These are phyloP conservation scores for Scaptomyza hsui DNA, from an alignment of 1,140 invertebrate species.

Conservation along the genomic window DNA sequence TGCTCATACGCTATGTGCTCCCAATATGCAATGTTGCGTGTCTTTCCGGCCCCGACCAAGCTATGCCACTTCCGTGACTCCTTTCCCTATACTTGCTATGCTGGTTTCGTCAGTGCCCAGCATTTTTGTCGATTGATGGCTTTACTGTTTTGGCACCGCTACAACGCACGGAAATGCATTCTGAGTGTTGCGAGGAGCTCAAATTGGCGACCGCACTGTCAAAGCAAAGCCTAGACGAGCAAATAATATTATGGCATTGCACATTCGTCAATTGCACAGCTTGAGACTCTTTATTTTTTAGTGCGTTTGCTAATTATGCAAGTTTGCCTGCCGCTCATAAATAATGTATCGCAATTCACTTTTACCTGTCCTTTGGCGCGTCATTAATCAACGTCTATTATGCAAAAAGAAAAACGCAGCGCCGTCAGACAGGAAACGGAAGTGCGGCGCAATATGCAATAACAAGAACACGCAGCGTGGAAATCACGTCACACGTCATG, in stretches of 20 bases:
- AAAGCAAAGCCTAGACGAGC: constrained; percentile 47
- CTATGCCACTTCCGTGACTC: constrained; percentile 40
- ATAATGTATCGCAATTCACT: constrained; percentile 62
- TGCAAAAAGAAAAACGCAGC: constrained; percentile 67
- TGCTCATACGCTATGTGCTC: constrained; percentile 73
- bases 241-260: constrained; percentile 50
- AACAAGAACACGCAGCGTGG: constrained; percentile 47
- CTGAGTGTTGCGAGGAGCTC: constrained; percentile 60
- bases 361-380: constrained; percentile 66
- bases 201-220: constrained; percentile 64
- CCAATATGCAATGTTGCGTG: constrained; percentile 79
- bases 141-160: constrained; percentile 45
- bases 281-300: constrained; percentile 35
- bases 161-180: constrained; percentile 13
- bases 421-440: constrained; percentile 55
- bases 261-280: constrained; percentile 42
- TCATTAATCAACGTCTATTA: constrained; percentile 75
- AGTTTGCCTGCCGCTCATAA: constrained; percentile 27
- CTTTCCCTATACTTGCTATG: constrained; percentile 1
- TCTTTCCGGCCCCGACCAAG: constrained; percentile 58
- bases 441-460: constrained; percentile 59
- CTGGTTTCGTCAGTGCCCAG: constrained; percentile 33
- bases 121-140: constrained; percentile 72
- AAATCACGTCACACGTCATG: constrained; percentile 51
- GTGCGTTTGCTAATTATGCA: constrained; percentile 65